phyloP scores from a whole-genome alignment of 2,113 vertebrate genomes.

The Blennius ocellaris region DNA sequence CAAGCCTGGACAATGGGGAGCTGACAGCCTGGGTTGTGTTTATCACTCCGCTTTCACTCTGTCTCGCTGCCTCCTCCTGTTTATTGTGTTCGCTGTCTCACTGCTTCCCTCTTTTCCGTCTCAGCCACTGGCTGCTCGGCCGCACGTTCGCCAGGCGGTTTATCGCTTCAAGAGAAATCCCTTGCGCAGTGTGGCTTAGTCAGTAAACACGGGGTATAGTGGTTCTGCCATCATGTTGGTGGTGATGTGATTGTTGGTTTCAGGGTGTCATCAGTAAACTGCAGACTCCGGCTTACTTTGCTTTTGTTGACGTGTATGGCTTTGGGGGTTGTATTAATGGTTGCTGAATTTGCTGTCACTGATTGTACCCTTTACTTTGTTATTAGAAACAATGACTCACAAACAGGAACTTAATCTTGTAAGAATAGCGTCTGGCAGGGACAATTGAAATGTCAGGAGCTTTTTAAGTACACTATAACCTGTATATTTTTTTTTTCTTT shows the following conservation, averaged over 20 bases:
- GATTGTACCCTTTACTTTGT: slow-evolving; percentile 24
- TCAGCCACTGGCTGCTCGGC: slow-evolving; percentile 16
- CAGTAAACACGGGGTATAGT: slow-evolving; percentile 49
- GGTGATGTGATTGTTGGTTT: slow-evolving; percentile 39
- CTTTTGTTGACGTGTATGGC: slow-evolving; percentile 16
- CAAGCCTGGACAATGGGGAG: slow-evolving; percentile 72
- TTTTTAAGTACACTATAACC: too few relatives aligned
- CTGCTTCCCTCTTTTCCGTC: not conserved
- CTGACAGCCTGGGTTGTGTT: slow-evolving; percentile 59
- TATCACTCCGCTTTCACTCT: slow-evolving; percentile 38
- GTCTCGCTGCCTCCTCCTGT: slow-evolving; percentile 47
- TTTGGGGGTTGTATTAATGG: slow-evolving; percentile 20
- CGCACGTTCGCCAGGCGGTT: slow-evolving; percentile 20
- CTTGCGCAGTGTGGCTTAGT: slow-evolving; percentile 24
- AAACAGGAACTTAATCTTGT: not conserved
- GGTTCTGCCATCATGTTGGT: slow-evolving; percentile 26
- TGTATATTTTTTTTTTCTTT: too few relatives aligned
- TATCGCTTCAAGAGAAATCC: slow-evolving; percentile 20
- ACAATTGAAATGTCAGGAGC: not conserved
- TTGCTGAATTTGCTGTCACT: slow-evolving; percentile 17
- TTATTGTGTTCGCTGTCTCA: slow-evolving; percentile 49
- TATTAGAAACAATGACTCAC: slow-evolving; percentile 29
- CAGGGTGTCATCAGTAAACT: slow-evolving; percentile 32
- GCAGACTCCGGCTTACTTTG: slow-evolving; percentile 24
- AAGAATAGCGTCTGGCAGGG: not conserved